Evolutionary conservation across 2,797 vertebrate genomes (phyloP).

Genomic region (Phyllotis vaccarum): DNA sequence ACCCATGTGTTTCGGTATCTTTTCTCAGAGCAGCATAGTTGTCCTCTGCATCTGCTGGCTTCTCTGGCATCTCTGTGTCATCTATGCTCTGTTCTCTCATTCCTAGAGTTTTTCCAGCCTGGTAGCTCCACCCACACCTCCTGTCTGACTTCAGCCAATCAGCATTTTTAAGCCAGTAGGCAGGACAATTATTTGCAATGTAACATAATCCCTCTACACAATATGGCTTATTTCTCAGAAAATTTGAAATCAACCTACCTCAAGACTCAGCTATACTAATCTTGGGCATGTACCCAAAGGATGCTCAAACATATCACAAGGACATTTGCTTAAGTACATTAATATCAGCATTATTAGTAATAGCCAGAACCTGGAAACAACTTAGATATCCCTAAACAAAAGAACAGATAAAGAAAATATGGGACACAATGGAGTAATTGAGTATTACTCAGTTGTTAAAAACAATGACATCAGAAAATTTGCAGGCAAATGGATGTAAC

Average conservation of each 20-base stretch:
- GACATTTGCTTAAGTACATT: background rate
- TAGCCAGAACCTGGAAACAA: background rate
- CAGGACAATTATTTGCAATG: no score
- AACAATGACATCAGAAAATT: background rate
- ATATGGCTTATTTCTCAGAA: no score
- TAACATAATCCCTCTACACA: no score
- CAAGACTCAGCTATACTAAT: background rate
- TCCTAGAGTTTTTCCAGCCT: no score
- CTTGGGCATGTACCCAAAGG: background rate
- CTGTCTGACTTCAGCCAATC: no score
- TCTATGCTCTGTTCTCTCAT: no score
- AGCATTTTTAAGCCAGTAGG: no score
- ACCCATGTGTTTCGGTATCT: no score
- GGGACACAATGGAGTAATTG: background rate
- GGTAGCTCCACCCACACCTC: no score
- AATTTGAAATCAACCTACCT: background rate
- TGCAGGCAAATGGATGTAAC: background rate
- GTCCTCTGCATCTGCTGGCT: no score
- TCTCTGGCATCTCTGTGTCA: no score
- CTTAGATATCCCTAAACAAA: background rate
- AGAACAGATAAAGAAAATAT: background rate
- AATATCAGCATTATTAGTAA: background rate
- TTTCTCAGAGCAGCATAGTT: no score
- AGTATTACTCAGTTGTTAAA: background rate
- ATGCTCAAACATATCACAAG: background rate